Evolutionary conservation across 1,140 invertebrate genomes (phyloP).

Genomic region (Cephus cinctus): DNA sequence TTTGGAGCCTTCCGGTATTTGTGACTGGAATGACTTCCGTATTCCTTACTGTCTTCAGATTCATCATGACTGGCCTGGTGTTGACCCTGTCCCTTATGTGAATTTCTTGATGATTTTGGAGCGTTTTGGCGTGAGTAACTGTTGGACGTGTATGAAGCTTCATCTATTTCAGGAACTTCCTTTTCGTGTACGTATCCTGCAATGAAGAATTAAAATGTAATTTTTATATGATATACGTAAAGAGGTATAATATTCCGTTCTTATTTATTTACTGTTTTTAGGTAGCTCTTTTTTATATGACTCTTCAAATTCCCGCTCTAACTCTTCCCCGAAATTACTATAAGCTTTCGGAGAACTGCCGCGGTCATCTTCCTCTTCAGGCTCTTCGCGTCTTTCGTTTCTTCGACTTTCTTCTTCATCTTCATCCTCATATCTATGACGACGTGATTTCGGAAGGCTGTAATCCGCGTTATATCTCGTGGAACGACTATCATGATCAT

Average conservation of each 20-base stretch:
- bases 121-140: background rate
- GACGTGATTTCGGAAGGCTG: background rate
- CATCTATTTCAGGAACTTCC: slow-evolving; percentile 25
- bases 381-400: slow-evolving; percentile 24
- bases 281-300: slow-evolving; percentile 30
- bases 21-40: background rate
- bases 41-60: slow-evolving; percentile 6
- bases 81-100: background rate
- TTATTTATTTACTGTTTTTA: slow-evolving; percentile 30
- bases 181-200: slow-evolving; percentile 25
- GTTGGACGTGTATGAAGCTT: slow-evolving; percentile 6
- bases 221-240: background rate
- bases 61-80: background rate
- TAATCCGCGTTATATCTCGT: slow-evolving; percentile 9
- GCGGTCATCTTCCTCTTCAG: slow-evolving; percentile 8
- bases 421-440: slow-evolving; percentile 25
- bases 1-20: slow-evolving; percentile 5
- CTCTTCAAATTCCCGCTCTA: slow-evolving; percentile 38
- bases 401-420: slow-evolving; percentile 28
- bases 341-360: slow-evolving; percentile 11
- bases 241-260: background rate
- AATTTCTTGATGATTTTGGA: background rate
- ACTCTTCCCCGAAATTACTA: slow-evolving; percentile 24
- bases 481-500: slow-evolving; percentile 1
- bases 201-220: slow-evolving; percentile 9